Evolutionary conservation across 2,888 invertebrate species (phyloP), one percentile per base, ranked within the genome.

Genomic region (Caradrina clavipalpis): DNA sequence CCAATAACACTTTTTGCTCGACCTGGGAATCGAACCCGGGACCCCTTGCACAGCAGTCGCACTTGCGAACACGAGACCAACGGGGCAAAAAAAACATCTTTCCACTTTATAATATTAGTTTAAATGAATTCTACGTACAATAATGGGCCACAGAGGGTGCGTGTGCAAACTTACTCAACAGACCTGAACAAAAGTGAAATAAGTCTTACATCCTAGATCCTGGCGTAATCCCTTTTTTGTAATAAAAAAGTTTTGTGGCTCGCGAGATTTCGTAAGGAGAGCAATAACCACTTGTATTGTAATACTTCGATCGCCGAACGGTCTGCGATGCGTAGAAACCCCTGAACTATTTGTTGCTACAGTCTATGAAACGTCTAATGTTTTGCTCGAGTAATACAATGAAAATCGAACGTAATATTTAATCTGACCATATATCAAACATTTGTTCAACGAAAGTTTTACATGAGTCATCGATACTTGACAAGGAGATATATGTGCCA

Each of bases 381-480:
- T n/a, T 63, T 66, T 63, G 26, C 39, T 26, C 42, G n/a, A n/a
- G n/a, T n/a, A n/a, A n/a, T 56, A 31, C 31, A 45, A 61, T 55
- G 5, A 63, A 63, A 59, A 72, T 53, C n/a, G 42, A 60, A 51
- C 31, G 39, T 67, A 55, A 49, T 21, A 55, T 64, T 64, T 49
- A 42, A 51, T 50, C 22, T 35, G 11, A 17, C 35, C 22, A 45
- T 56, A n/a, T 49, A 63, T 39, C 26, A 17, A 13, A 57, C 6
- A 13, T 47, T 60, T 69, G 65, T 66, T 76, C 72, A 77, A 68
- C 54, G 63, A 73, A 77, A 81, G 69, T 77, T 72, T 81, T 73
- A 81, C 76, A 76, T 83, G 80, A 76, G 39, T 85, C 83, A 81
- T 87, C 87, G 80, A 84, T 81, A 82, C 76, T 82, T 85, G 76